Evolutionary conservation across 2,797 vertebrate species (phyloP).

Genomic region (Gallirallus australis): DNA sequence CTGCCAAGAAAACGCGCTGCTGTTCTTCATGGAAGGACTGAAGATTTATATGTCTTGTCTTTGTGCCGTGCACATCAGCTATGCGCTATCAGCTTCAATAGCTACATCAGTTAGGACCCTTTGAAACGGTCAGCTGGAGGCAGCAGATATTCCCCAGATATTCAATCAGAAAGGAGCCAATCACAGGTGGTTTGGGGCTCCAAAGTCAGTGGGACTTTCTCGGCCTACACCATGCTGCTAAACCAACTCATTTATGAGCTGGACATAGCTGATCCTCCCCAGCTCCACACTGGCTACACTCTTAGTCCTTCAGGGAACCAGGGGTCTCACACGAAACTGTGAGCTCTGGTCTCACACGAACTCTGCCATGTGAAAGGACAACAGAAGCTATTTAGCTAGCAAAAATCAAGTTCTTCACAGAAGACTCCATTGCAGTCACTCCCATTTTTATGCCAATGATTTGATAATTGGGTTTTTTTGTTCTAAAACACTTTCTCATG

Average conservation of each 20-base stretch:
- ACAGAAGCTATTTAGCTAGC: neutral
- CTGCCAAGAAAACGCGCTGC: constrained; percentile 18
- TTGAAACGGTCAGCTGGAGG: constrained; percentile 51
- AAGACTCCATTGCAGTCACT: neutral
- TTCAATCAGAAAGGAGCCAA: constrained; percentile 29
- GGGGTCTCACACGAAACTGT: neutral
- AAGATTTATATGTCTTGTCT: constrained; percentile 42
- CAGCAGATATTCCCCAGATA: constrained; percentile 34
- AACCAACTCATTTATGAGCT: constrained; percentile 2
- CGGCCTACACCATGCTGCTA: neutral
- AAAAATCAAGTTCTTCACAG: neutral
- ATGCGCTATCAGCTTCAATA: constrained; percentile 34
- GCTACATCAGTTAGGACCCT: neutral
- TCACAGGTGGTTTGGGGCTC: neutral
- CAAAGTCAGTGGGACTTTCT: neutral
- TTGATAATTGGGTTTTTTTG: constrained; percentile 55
- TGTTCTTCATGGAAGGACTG: constrained; percentile 28
- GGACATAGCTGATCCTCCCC: neutral
- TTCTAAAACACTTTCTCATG: constrained; percentile 19
- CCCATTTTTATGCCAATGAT: neutral
- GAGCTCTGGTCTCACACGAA: neutral
- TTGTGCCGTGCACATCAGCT: constrained; percentile 24
- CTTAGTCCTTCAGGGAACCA: neutral
- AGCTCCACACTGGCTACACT: neutral
- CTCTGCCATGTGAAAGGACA: neutral